Conservation (phyloP, 2,113 vertebrate species). For the Rhinolophus sinicus region DNA sequence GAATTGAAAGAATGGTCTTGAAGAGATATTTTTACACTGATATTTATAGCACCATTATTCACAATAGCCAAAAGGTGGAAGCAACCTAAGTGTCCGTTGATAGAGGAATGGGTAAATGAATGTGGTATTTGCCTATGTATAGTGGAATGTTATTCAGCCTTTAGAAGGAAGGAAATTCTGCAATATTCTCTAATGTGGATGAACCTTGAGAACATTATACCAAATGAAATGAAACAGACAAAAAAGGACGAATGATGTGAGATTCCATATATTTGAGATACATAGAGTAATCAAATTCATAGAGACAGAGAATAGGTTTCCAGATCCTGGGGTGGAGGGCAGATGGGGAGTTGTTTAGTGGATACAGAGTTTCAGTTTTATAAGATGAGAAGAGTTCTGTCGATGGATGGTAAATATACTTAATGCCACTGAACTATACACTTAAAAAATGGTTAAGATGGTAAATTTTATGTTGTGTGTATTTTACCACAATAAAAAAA, state of each 20-base stretch:
- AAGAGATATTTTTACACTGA: neutral
- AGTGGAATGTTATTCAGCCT: neutral
- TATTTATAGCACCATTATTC: neutral
- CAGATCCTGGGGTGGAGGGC: rapidly evolving
- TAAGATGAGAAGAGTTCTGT: neutral
- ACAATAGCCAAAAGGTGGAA: neutral
- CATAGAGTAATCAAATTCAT: neutral
- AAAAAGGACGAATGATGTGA: neutral
- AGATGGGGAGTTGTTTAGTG: neutral
- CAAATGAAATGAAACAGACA: neutral
- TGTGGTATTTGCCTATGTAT: neutral
- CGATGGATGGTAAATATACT: neutral
- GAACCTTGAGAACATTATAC: neutral
- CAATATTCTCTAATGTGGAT: neutral
- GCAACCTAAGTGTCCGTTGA: neutral
- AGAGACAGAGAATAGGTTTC: neutral
- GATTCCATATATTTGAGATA: neutral
- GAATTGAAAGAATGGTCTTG: neutral
- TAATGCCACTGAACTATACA: neutral
- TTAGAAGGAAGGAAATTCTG: neutral
- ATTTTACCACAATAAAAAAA: neutral
- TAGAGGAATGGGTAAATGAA: neutral
- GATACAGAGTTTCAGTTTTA: neutral
- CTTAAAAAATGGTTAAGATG: neutral
- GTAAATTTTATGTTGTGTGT: neutral